Base-by-base conservation (phyloP, 1,140 invertebrate species). In the Nomia melanderi region DNA sequence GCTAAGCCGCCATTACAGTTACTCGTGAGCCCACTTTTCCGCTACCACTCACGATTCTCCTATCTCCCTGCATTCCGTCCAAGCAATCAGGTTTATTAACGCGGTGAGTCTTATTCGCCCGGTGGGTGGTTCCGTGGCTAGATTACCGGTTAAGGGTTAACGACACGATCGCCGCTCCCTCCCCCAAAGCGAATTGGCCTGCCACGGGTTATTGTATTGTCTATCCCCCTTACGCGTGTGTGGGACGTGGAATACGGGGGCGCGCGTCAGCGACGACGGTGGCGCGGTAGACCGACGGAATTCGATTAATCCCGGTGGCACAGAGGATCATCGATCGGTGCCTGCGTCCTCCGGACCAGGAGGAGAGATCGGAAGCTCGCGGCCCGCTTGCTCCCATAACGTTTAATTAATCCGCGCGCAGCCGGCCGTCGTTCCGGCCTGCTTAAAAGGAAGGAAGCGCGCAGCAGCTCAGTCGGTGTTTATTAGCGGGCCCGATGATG, bases 401-500 rank as follows among this genome's bases (percentile, higher is more conserved):
- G 75, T 81, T 85, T 85, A 85, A 85, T 85, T 81, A 85, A 85
- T 81, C 56, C 47, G 50, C 53, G 44, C 25, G 47, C 5, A 20
- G 20, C 20, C 17, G 6, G 1, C 7, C 3, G 1, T 0, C 60
- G 41, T 12, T 11, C n/a, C 41, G 29, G 47, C 14, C 60, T 66
- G 80, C 72, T 82, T 74, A 79, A 88, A 88, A 88, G 84, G 80
- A 83, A 83, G 77, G 70, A 74, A 77, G 70, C 66, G 44, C 47
- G n/a, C 39, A 25, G 36, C 8, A 44, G 41, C 27, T 27, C 12
- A 76, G 54, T 70, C 67, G 70, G 63, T 86, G 88, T 87, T 88
- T 86, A 89, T 89, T 88, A 88, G 78, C 71, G 73, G 41, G 17
- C n/a, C n/a, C n/a, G n/a, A n/a, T n/a, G n/a, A n/a, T n/a, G n/a